phyloP scores from a whole-genome alignment of 2,888 invertebrate species.

The Cheilosia vulpina region DNA sequence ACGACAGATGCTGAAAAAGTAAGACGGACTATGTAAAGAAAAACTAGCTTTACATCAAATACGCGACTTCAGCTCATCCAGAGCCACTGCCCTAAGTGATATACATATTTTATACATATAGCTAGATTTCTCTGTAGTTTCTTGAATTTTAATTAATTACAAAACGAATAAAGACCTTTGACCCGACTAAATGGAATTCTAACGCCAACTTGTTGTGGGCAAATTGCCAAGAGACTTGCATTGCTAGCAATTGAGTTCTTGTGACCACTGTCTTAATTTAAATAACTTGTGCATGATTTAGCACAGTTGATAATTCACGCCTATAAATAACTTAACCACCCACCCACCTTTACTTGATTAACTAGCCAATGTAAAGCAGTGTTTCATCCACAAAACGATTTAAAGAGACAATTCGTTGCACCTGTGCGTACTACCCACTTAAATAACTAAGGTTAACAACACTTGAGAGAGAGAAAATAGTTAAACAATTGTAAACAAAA shows the following conservation, averaged over 20 bases:
- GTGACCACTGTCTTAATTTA: not conserved
- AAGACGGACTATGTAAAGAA: too few species aligned
- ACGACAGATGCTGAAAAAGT: too few species aligned
- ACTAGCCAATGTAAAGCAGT: not conserved
- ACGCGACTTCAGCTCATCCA: too few species aligned
- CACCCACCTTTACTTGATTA: constrained; percentile 28
- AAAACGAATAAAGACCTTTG: too few species aligned
- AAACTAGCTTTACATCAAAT: too few species aligned
- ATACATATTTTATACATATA: too few species aligned
- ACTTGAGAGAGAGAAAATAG: constrained; percentile 3
- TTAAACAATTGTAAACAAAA: constrained; percentile 43
- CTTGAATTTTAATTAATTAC: too few species aligned
- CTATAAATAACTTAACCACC: constrained; percentile 39
- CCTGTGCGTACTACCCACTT: not conserved
- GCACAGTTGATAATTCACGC: constrained; percentile 5
- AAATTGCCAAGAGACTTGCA: too few species aligned
- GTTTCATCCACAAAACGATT: not conserved
- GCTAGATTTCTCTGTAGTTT: too few species aligned
- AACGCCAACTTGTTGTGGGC: too few species aligned
- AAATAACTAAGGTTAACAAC: not conserved
- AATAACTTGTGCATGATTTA: too few species aligned
- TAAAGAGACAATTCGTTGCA: not conserved
- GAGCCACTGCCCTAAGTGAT: too few species aligned
- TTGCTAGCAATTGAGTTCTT: not conserved
- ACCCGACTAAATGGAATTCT: not conserved